These are phyloP conservation scores for Tuberolachnus salignus DNA, from an alignment of 2,888 invertebrate genomes.

Conservation along the genomic window DNA sequence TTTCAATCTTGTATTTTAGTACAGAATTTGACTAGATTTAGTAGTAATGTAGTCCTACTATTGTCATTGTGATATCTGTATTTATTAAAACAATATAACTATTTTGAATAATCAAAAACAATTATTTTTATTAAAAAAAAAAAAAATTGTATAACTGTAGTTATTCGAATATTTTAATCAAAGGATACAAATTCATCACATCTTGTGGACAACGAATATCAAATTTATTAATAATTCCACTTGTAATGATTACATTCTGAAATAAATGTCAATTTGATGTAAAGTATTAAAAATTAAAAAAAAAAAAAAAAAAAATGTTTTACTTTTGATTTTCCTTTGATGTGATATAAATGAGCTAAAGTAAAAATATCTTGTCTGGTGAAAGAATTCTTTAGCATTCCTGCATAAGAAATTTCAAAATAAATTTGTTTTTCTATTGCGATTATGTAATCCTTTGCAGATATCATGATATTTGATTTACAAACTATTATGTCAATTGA, in stretches of 20 bases:
- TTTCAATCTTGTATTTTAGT: not conserved
- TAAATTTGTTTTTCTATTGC: slow-evolving; percentile 20
- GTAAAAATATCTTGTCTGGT: slow-evolving; percentile 36
- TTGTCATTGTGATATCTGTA: not conserved
- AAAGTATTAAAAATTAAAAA: not conserved
- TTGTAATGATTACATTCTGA: slow-evolving; percentile 44
- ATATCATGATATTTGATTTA: not conserved
- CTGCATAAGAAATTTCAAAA: slow-evolving; percentile 40
- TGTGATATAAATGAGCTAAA: slow-evolving; percentile 39
- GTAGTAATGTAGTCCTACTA: no score
- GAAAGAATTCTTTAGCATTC: slow-evolving; percentile 3
- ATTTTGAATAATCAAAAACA: not conserved
- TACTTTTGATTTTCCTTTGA: slow-evolving; percentile 51
- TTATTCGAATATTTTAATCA: not conserved
- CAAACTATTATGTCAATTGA: slow-evolving; percentile 26
- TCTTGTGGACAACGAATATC: slow-evolving; percentile 42
- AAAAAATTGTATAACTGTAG: not conserved
- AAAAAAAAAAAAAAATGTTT: not conserved
- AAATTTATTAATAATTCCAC: slow-evolving; percentile 2
- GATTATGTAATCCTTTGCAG: slow-evolving; percentile 13
- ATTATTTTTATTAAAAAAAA: not conserved
- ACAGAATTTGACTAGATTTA: no score
- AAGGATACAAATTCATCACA: slow-evolving; percentile 49
- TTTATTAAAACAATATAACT: not conserved
- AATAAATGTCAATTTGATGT: not conserved